These are phyloP conservation scores for Pyrocephalus nanus DNA, from an alignment of 2,797 vertebrate species.

Conservation along the genomic window DNA sequence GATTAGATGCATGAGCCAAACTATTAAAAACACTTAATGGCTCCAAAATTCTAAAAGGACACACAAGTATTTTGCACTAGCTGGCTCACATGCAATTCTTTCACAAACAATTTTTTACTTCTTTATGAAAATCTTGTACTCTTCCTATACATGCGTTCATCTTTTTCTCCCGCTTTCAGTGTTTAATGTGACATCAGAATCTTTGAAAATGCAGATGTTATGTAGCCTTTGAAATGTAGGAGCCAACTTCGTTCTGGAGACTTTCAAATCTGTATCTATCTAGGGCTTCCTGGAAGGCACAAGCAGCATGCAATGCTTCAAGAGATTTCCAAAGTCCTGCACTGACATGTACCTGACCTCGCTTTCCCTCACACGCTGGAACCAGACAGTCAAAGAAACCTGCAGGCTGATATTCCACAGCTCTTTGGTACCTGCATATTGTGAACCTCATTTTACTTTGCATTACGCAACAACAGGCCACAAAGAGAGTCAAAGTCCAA, in stretches of 20 bases:
- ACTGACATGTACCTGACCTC: background rate
- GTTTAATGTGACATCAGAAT: background rate
- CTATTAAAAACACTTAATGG: background rate
- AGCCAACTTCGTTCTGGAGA: background rate
- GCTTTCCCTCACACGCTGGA: rapidly evolving
- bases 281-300: background rate
- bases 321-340: background rate
- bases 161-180: background rate
- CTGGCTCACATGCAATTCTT: background rate
- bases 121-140: background rate
- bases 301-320: background rate
- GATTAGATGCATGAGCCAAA: background rate
- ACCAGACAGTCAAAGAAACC: background rate
- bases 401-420: background rate
- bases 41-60: background rate
- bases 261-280: background rate
- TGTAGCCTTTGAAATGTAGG: background rate
- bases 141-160: background rate
- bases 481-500: background rate
- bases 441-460: background rate
- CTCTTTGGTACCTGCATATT: background rate
- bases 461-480: background rate
- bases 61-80: background rate
- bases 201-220: background rate
- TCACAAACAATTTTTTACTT: background rate